A percentile compares a stretch with the other conserved stretches of the same genome.
phyloP scores from a whole-genome alignment of 1,140 invertebrate species.

The Oedothorax gibbosus region DNA sequence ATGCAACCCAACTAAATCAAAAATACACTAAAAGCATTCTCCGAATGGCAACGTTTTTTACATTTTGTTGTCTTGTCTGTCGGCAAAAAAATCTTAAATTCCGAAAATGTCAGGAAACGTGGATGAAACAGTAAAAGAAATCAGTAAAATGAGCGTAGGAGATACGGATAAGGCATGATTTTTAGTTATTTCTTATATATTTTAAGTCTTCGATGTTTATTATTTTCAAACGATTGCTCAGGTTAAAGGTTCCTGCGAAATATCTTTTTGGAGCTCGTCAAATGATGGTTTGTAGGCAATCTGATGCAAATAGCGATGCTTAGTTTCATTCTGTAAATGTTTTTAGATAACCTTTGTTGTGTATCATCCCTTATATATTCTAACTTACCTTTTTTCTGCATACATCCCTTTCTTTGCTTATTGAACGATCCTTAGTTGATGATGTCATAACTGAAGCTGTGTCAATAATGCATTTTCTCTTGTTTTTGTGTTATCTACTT shows the following conservation, averaged over 20 bases:
- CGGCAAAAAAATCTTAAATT: neutral
- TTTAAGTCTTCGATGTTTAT: constrained; percentile 33
- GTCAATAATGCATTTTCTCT: neutral
- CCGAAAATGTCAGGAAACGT: constrained; percentile 48
- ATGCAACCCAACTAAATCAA: too few relatives aligned
- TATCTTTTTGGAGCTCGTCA: neutral
- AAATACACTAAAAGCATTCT: too few relatives aligned
- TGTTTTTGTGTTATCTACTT: neutral
- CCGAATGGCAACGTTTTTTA: too few relatives aligned
- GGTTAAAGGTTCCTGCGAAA: constrained; percentile 3
- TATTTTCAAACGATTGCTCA: constrained; percentile 36
- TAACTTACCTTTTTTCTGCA: neutral
- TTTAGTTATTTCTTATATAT: constrained; percentile 26
- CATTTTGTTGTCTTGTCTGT: constrained; percentile 19
- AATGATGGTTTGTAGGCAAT: constrained; percentile 51
- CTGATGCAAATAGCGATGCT: neutral
- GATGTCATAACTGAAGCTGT: neutral
- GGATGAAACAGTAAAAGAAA: constrained; percentile 15
- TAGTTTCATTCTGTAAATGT: neutral
- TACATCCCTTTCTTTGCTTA: neutral
- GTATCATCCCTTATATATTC: neutral
- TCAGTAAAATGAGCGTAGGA: constrained; percentile 43
- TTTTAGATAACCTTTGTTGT: constrained; percentile 3
- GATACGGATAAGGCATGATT: constrained; percentile 55
- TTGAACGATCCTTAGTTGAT: neutral